Percentiles rank a stretch among this genome's conserved stretches.
phyloP scores from a whole-genome alignment of 2,113 vertebrate genomes.

The Calyptomena viridis region DNA sequence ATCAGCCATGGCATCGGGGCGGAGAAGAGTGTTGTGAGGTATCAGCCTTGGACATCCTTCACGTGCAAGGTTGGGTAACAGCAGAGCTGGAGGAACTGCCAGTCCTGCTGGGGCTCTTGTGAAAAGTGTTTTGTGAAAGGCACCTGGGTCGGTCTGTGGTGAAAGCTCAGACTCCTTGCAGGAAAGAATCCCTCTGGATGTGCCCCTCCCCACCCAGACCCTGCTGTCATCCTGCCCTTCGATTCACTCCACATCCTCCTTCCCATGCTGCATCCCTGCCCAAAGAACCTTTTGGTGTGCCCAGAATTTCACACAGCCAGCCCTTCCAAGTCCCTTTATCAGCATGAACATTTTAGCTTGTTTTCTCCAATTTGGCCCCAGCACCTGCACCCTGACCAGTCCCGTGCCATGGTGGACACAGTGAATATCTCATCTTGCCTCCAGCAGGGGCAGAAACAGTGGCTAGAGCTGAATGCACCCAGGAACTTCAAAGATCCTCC shows the following conservation, averaged over 20 bases:
- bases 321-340: no score
- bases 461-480: rapidly evolving
- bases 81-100: background rate
- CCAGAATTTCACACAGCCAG: background rate
- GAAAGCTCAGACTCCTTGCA: background rate
- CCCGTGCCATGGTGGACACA: rapidly evolving
- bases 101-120: background rate
- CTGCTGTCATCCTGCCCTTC: rapidly evolving
- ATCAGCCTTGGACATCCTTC: background rate
- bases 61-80: background rate
- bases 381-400: background rate
- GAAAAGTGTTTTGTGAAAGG: rapidly evolving
- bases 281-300: background rate
- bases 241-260: background rate
- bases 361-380: background rate
- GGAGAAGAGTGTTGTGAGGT: background rate
- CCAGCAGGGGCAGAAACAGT: background rate
- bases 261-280: rapidly evolving
- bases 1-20: background rate
- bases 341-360: rapidly evolving
- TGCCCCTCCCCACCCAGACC: background rate
- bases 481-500: background rate
- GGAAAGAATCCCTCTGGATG: rapidly evolving
- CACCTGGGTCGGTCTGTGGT: rapidly evolving
- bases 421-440: background rate